These are phyloP conservation scores for Sus cebifrons DNA, from an alignment of 2,797 vertebrate genomes.

Conservation along the genomic window DNA sequence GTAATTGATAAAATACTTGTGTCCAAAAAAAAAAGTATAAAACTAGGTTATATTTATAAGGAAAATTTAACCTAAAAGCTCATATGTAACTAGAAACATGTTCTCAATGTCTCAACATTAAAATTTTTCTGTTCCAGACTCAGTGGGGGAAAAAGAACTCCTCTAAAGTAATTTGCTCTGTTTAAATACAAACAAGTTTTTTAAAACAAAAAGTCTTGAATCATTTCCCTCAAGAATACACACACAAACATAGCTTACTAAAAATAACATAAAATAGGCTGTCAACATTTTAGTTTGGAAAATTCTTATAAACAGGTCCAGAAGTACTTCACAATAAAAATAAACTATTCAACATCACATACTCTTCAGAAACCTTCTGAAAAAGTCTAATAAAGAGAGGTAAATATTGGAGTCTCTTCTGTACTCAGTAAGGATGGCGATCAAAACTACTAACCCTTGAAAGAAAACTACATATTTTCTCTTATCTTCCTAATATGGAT, in stretches of 20 bases:
- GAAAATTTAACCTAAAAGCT: constrained; percentile 52
- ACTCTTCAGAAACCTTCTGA: background rate
- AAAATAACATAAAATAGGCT: constrained; percentile 54
- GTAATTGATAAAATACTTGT: constrained; percentile 33
- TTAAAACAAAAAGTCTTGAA: constrained; percentile 33
- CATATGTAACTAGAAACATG: constrained; percentile 35
- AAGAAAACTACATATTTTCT: constrained; percentile 29
- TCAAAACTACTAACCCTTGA: background rate
- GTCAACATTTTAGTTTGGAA: constrained; percentile 70
- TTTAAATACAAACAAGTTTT: constrained; percentile 65
- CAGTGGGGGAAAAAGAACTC: background rate
- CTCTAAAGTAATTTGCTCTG: constrained; percentile 38
- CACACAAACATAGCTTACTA: background rate
- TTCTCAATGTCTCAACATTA: constrained; percentile 28
- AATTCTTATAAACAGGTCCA: constrained; percentile 52
- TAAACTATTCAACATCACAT: constrained; percentile 30
- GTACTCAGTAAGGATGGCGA: background rate
- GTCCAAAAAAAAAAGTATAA: background rate
- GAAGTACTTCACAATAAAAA: constrained; percentile 60
- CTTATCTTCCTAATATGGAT: background rate
- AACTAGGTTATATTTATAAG: constrained; percentile 25
- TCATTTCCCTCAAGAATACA: constrained; percentile 38
- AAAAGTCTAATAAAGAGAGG: constrained; percentile 60
- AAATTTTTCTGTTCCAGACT: constrained; percentile 35
- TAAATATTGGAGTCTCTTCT: constrained; percentile 36